Base-by-base conservation (phyloP, 2,888 invertebrate species). In the Cephus pygmeus region DNA sequence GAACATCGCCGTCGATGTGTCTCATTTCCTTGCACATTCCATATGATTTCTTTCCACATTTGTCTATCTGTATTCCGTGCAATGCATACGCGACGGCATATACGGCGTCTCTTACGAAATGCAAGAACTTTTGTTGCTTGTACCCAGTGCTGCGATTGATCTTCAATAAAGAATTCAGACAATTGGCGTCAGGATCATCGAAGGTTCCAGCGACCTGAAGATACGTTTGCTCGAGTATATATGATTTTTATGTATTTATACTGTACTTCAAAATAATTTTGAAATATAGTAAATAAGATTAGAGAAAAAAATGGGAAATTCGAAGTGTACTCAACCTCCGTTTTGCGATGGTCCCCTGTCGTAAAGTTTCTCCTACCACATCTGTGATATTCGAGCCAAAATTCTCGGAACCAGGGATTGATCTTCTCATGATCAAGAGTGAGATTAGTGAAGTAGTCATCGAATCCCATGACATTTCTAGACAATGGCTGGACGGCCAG, bases 361-460 rank as follows among this genome's bases (percentile, higher is more conserved):
- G 77, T 71, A 3, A 34, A 34, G 23, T 78, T 76, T 76, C n/a
- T 74, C 15, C 69, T 76, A 6, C 76, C 82, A 76, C 89, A 88
- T 34, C 82, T 85, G 83, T 92, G 90, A 83, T 92, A 90, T 73
- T 92, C 90, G 69, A 88, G 90, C 93, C 93, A 93, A 83, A 92
- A 93, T 82, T 93, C 93, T 0, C 85, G 76, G 79, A 93, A 93
- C 93, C 93, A 93, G 0, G 93, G 93, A 86, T 93, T 92, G 12
- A 88, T 81, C 0, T 82, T 75, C 34, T 84, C 80, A 82, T 92
- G 92, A 0, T 85, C 84, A 1, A 91, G 88, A 9, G 83, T 87
- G 35, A 93, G 85, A 9, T 83, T 84, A 2, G 87, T 91, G 81
- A 94, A 93, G 84, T 94, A 93, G 1, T 92, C 89, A 83, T 93